These are phyloP conservation scores for Drosophila pseudoananassae DNA, from an alignment of 1,140 invertebrate genomes.

Conservation along the genomic window DNA sequence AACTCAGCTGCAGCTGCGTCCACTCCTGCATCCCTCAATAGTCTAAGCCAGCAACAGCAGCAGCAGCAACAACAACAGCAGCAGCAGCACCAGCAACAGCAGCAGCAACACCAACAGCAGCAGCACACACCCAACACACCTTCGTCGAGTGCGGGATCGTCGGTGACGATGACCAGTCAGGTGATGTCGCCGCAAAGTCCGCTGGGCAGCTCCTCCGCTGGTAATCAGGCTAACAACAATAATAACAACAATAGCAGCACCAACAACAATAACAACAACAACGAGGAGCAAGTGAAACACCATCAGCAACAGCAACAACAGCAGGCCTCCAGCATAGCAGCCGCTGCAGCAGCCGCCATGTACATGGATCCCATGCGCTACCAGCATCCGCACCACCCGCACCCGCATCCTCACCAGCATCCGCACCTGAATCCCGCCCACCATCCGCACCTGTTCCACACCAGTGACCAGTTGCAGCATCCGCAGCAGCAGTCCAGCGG, in stretches of 20 bases:
- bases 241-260: conserved; percentile 70
- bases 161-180: conserved; percentile 81
- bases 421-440: conserved; percentile 83
- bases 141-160: conserved; percentile 77
- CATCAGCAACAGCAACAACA: conserved; percentile 70
- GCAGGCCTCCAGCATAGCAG: conserved; percentile 79
- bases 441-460: conserved; percentile 83
- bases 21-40: conserved; percentile 79
- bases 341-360: conserved; percentile 83
- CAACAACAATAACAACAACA: conserved; percentile 64
- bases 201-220: conserved; percentile 67
- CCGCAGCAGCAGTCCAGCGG: conserved; percentile 58
- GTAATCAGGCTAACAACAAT: conserved; percentile 68
- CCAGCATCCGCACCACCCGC: conserved; percentile 79
- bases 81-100: conserved; percentile 67
- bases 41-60: conserved; percentile 75
- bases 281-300: conserved; percentile 64
- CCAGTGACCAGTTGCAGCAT: conserved; percentile 81
- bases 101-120: conserved; percentile 69
- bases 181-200: conserved; percentile 82
- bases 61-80: conserved; percentile 65
- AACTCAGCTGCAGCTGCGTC: conserved; percentile 84
- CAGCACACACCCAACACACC: conserved; percentile 73
- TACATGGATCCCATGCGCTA: conserved; percentile 84
- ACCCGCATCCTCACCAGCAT: conserved; percentile 79